phyloP scores from a whole-genome alignment of 2,113 vertebrate species.

The Stigmatopora nigra region DNA sequence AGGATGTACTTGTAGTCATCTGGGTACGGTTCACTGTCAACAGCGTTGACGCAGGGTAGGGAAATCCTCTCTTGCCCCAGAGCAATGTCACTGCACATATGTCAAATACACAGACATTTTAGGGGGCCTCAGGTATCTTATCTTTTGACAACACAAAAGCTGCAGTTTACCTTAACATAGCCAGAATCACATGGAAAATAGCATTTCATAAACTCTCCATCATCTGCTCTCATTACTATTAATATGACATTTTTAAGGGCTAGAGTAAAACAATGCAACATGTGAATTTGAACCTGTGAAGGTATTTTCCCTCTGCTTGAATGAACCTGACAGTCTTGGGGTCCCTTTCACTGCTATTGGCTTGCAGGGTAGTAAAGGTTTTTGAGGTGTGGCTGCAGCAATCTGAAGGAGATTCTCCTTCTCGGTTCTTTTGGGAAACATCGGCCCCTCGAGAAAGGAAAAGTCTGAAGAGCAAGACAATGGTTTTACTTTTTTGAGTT shows the following conservation, averaged over 20 bases:
- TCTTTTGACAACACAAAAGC: too few relatives aligned
- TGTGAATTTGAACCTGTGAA: constrained; percentile 73
- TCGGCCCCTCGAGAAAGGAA: constrained; percentile 87
- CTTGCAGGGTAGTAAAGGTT: constrained; percentile 85
- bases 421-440: constrained; percentile 87
- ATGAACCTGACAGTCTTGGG: constrained; percentile 58
- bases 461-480: constrained; percentile 59
- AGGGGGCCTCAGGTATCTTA: too few relatives aligned
- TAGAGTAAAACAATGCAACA: background rate
- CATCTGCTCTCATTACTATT: background rate
- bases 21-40: constrained; percentile 81
- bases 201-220: background rate
- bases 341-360: constrained; percentile 81
- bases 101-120: constrained; percentile 2
- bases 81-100: constrained; percentile 80
- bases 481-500: background rate
- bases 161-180: background rate
- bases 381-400: constrained; percentile 87
- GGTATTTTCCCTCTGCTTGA: constrained; percentile 64
- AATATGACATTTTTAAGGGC: background rate
- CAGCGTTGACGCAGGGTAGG: constrained; percentile 86
- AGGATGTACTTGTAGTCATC: constrained; percentile 92
- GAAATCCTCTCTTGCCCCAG: constrained; percentile 87
- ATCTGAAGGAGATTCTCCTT: constrained; percentile 92
- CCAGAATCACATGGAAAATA: background rate